Evolutionary conservation across 1,140 invertebrate genomes (phyloP), one percentile per base, ranked within the genome.

Genomic region (Lutraria rhynchaena): DNA sequence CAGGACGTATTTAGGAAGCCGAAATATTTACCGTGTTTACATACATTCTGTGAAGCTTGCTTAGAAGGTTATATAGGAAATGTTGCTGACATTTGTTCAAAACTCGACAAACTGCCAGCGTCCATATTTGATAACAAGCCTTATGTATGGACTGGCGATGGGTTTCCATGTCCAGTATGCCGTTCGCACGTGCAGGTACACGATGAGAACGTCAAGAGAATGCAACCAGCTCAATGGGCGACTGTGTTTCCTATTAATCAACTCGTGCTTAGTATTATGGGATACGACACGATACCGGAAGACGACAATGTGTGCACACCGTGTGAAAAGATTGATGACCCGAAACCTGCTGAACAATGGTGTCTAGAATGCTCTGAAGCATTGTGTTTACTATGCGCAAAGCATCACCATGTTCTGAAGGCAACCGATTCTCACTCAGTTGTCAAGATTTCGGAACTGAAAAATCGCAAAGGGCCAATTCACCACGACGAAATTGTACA

Each of bases 101-200:
- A 73, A 24, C 57, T 81, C 0, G 69, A 74, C 19, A 58, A 71
- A n/a, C 75, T 78, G 24, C 78, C 78, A n/a, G 78, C 78, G 5
- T 81, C 78, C 3, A 65, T 81, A 24, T 81, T 81, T 55, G 78
- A 81, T 35, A 65, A 65, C 44, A 81, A 74, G 29, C 78, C 78
- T 7, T 81, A 63, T 33, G 58, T 81, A 15, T 81, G 78, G 78
- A 73, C 78, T 2, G 78, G 78, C 13, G 78, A 81, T 27, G 78
- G 78, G n/a, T 81, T 81, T 65, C 78, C 78, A 33, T 81, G 78
- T n/a, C 78, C 78, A 17, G 78, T 74, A 5, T 81, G 78, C 58
- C 55, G 78, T 15, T 19, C 44, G 22, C 78, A 81, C 27, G 78
- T 81, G 41, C 78, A 73, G n/a, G 57, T 69, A 13, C 60, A 35